phyloP scores from a whole-genome alignment of 2,888 invertebrate species.

The Keiferia lycopersicella region DNA sequence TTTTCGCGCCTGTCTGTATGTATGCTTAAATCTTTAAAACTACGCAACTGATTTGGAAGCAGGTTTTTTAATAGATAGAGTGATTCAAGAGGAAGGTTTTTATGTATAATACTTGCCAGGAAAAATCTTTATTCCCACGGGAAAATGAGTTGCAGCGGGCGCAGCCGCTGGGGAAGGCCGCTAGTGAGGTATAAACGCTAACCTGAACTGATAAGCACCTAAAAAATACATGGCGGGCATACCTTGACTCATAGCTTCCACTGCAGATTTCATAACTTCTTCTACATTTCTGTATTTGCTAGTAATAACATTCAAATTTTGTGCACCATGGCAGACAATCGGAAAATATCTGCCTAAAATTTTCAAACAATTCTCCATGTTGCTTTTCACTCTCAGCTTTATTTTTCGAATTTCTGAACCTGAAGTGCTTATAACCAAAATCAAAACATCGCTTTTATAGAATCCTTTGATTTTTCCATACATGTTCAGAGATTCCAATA shows the following conservation, averaged over 20 bases:
- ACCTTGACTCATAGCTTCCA: constrained; percentile 49
- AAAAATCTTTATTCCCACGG: too few relatives aligned
- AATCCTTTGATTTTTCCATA: constrained; percentile 63
- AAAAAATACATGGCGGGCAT: too few relatives aligned
- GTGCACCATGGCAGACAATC: constrained; percentile 45
- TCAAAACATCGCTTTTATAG: constrained; percentile 60
- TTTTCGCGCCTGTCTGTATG: too few relatives aligned
- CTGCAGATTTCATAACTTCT: constrained; percentile 51
- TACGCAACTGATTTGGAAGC: too few relatives aligned
- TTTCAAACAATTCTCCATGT: constrained; percentile 45
- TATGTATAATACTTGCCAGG: too few relatives aligned
- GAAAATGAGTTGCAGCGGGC: too few relatives aligned
- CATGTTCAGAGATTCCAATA: constrained; percentile 62
- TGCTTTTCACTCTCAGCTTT: constrained; percentile 59
- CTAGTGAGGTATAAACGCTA: too few relatives aligned
- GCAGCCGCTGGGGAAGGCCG: too few relatives aligned
- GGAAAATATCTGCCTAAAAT: constrained; percentile 55
- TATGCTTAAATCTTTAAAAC: too few relatives aligned
- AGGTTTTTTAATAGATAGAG: too few relatives aligned
- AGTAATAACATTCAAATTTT: constrained; percentile 24
- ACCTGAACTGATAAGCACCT: too few relatives aligned
- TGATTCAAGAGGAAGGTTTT: too few relatives aligned
- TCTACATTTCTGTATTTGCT: constrained; percentile 51
- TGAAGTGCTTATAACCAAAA: constrained; percentile 48
- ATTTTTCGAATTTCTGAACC: constrained; percentile 58